Base-by-base conservation (phyloP, 2,888 invertebrate species). In the Drosophila diplacantha region DNA sequence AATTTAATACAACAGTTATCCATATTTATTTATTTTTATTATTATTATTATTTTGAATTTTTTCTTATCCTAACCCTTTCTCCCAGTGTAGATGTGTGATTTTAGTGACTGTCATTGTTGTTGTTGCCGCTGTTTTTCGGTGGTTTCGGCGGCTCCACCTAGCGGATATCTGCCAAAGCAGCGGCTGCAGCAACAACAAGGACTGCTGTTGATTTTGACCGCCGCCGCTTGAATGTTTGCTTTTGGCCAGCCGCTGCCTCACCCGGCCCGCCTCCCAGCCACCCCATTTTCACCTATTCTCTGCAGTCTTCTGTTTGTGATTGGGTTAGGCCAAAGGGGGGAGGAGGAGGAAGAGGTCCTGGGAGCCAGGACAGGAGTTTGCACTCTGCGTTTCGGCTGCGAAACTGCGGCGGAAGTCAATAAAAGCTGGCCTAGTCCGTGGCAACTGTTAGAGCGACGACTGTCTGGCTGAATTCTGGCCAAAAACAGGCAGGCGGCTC, bases 401-500 rank as follows among this genome's bases (percentile, higher is more conserved):
- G 32, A 64, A 64, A 50, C 60, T 69, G 73, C 69, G 49, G 63
- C 77, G 81, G 81, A 82, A 83, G 77, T 74, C 83, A 78, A 78
- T 83, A 83, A 77, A 81, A 81, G 83, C 72, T 77, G 72, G 81
- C 67, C 72, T 72, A 78, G 52, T 72, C 64, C 66, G 60, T 62
- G 32, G 50, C 8, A 75, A 44, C 59, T 51, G 26, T 31, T 18
- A 29, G 34, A 31, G 18, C 47, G 41, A 26, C 34, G 51, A 58
- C 59, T 68, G 59, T 52, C 60, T 68, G 46, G 47, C 58, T 58
- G 69, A 51, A 66, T 57, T 66, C 46, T 24, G 46, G 46, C 29
- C 44, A 44, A 44, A 44, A 34, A 50, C 59, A 22, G 24, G 12
- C 24, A 18, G 44, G 18, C 44, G 44, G 18, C 44, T 44, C 46